Conservation (phyloP, 2,797 vertebrate species). For the Danio aesculapii region DNA sequence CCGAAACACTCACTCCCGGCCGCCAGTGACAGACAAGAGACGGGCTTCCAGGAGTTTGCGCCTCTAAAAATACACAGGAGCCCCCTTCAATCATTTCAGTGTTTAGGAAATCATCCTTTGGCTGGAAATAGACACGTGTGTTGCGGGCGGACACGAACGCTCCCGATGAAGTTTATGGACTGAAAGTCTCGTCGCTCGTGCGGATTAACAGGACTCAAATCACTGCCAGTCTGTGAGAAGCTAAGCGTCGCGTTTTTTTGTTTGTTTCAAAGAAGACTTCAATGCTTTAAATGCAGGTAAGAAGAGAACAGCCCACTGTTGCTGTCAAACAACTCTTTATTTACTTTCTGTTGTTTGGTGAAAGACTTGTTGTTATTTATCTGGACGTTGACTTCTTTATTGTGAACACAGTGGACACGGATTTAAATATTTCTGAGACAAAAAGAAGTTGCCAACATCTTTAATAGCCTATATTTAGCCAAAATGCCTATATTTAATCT, state of each 20-base stretch:
- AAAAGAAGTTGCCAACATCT: not conserved
- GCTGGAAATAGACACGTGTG: slow-evolving; percentile 34
- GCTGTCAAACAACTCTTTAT: not conserved
- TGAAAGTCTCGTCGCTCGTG: slow-evolving; percentile 17
- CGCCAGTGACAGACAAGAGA: slow-evolving; percentile 2
- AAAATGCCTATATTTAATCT: not conserved
- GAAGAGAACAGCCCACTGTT: not conserved
- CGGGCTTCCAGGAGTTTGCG: slow-evolving; percentile 18
- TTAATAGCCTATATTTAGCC: not conserved
- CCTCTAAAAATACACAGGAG: slow-evolving; percentile 10
- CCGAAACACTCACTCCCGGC: slow-evolving; percentile 15
- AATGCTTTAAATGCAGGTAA: slow-evolving; percentile 21
- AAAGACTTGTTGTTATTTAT: not conserved
- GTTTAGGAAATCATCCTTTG: not conserved
- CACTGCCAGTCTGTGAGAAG: slow-evolving; percentile 16
- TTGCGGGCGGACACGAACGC: not conserved
- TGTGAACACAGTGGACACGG: not conserved
- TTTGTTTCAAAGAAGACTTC: not conserved
- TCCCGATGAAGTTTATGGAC: slow-evolving; percentile 38
- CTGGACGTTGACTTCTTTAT: not conserved
- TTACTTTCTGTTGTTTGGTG: slow-evolving; percentile 5
- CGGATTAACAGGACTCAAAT: slow-evolving; percentile 43
- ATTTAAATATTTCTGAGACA: no score
- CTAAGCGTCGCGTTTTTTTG: not conserved
- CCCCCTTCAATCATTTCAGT: not conserved